Base-by-base conservation (phyloP, 2,113 vertebrate species). In the Pogona vitticeps region DNA sequence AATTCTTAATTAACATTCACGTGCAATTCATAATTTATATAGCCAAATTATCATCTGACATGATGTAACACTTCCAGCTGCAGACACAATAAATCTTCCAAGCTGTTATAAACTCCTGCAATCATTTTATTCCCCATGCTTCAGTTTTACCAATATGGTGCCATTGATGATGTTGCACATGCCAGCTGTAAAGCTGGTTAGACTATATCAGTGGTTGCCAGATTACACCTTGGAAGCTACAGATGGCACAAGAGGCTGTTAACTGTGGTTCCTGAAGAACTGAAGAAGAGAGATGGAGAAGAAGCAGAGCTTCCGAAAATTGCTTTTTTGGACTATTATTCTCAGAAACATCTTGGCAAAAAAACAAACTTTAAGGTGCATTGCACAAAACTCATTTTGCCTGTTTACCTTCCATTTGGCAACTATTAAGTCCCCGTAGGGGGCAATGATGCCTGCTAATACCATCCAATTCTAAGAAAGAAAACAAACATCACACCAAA, bases 1-100 rank as follows among this genome's bases (percentile, higher is more conserved):
- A 89, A 56, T 58, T 72, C 33, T 68, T 93, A 85, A 91, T 88
- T 92, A 90, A 84, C 70, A 42, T 86, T 88, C 2, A 42, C 38
- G 42, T 33, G 2, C 20, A 82, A 15, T 33, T 90, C 20, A 80
- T 72, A 90, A 63, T 84, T 86, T 82, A 78, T 58, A n/a, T 21
- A 86, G 70, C 42, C 52, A 79, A 76, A 33, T 83, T 87, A 91
- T 38, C 65, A 65, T 76, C 26, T 73, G 56, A 92, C 86, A 84
- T 86, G 71, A 85, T 86, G 38, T 52, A 87, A 9, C 42, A 82
- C 26, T 81, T 88, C 40, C 58, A 89, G 63, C 67, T 90, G 5
- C 33, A 88, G 3, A 88, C 78, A 65, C 15, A 90, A 15, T 88
- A 88, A 80, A 33, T 90, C 84, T 26, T 93, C 52, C 78, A 33